Conservation (phyloP, 2,113 vertebrate species). For the Neogale vison region DNA sequence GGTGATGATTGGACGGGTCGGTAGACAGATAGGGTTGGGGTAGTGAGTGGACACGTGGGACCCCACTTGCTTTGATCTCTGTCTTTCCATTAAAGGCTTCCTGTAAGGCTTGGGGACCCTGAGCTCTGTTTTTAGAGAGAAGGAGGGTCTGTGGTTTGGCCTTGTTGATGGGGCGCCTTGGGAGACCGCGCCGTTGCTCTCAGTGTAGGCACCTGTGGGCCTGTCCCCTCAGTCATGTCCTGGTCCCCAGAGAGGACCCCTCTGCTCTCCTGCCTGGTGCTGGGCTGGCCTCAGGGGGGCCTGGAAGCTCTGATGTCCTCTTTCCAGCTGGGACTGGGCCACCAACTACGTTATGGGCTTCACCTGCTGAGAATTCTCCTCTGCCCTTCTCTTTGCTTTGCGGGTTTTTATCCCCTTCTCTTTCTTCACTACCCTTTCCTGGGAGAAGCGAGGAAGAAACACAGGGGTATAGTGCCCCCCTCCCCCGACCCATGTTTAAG, state of each 20-base stretch:
- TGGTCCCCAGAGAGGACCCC: background rate
- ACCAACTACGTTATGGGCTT: accelerated
- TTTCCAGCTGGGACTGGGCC: background rate
- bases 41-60: background rate
- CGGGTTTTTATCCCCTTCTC: background rate
- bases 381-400: background rate
- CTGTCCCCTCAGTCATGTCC: background rate
- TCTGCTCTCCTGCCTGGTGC: background rate
- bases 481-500: accelerated
- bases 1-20: accelerated
- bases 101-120: background rate
- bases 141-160: background rate
- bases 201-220: no score
- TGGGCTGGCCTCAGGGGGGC: background rate
- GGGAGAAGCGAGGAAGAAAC: background rate
- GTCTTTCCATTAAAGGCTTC: background rate
- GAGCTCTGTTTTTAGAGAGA: background rate
- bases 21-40: no score
- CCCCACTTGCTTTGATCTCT: background rate
- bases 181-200: background rate
- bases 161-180: background rate
- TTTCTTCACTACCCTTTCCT: background rate
- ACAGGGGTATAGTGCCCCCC: background rate
- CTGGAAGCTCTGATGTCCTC: background rate
- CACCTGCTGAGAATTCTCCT: accelerated